Base-by-base conservation (phyloP, 2,797 vertebrate genomes). In the Melopsittacus undulatus region DNA sequence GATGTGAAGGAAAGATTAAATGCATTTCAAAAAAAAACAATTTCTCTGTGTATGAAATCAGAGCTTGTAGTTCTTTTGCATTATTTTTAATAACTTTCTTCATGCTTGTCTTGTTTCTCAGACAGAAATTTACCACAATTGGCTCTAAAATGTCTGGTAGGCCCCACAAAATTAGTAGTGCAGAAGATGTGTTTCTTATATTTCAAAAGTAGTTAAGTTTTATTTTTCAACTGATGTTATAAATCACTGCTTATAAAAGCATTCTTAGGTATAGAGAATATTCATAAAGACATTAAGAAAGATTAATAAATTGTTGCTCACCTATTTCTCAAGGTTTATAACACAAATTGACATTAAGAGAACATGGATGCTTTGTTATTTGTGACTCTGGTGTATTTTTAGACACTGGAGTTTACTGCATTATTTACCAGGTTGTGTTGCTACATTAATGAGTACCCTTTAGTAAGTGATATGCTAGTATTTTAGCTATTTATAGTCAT, bases 1-100 rank as follows among this genome's bases (percentile, higher is more conserved):
- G 68, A 87, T 67, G 83, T 78, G 66, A 95, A 90, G 83, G 36
- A 94, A 94, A 95, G 86, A 96, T 96, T 95, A 96, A 96, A 93
- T 78, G 49, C 27, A 48, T 69, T 72, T 66, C 67, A 78, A 79
- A 89, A 88, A 87, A 59, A 87, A 96, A 26, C 29, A 40, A 15
- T 76, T 92, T 64, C 56, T 69, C 2, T 85, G 34, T 82, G 29
- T 68, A 80, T 21, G 23, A 19, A 91, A 26, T 66, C 36, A 81
- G 68, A 83, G 32, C 46, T 89, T 94, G 48, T 38, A 51, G 51
- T 87, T 95, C 56, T 95, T 95, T 43, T 82, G 68, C 46, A 92
- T 36, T 51, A 64, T 13, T n/a, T 80, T 96, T 93, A 83, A 92
- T 95, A 95, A 70, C 43, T 75, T 94, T 87, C 77, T 95, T 94